phyloP scores from a whole-genome alignment of 2,888 invertebrate species.

The Embidobia sp. region DNA sequence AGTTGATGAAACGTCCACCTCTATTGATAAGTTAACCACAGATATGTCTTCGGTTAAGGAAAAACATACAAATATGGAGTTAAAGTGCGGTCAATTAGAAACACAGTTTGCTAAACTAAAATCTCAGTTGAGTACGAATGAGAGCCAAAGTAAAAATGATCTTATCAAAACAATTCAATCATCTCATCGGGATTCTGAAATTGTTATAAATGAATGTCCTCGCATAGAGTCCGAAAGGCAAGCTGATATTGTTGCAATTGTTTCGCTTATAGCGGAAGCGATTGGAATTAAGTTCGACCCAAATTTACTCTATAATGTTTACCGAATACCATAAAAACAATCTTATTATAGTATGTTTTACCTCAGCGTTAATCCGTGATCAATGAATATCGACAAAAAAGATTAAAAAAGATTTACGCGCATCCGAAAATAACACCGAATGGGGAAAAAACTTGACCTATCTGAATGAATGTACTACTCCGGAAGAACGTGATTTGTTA shows the following conservation, averaged over 20 bases:
- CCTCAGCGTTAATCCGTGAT: neutral
- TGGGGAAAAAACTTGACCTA: neutral
- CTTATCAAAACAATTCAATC: too few relatives aligned
- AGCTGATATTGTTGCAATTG: neutral
- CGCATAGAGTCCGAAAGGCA: neutral
- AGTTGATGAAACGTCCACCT: too few relatives aligned
- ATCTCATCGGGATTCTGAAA: neutral
- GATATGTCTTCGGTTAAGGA: too few relatives aligned
- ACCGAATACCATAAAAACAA: too few relatives aligned
- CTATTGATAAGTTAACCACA: too few relatives aligned
- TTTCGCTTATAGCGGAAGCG: neutral
- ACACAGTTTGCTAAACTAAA: too few relatives aligned
- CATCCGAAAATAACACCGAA: neutral
- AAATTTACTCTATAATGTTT: neutral
- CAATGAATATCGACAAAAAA: neutral
- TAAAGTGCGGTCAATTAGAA: too few relatives aligned
- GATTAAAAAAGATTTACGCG: neutral
- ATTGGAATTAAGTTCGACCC: neutral
- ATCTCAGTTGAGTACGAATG: too few relatives aligned
- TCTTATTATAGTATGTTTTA: neutral
- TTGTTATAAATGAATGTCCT: neutral
- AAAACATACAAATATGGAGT: too few relatives aligned
- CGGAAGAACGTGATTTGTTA: too few relatives aligned
- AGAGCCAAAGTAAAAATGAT: too few relatives aligned
- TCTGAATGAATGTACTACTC: too few relatives aligned